These are phyloP conservation scores for Eclectus roratus DNA, from an alignment of 2,113 vertebrate species.

Conservation along the genomic window DNA sequence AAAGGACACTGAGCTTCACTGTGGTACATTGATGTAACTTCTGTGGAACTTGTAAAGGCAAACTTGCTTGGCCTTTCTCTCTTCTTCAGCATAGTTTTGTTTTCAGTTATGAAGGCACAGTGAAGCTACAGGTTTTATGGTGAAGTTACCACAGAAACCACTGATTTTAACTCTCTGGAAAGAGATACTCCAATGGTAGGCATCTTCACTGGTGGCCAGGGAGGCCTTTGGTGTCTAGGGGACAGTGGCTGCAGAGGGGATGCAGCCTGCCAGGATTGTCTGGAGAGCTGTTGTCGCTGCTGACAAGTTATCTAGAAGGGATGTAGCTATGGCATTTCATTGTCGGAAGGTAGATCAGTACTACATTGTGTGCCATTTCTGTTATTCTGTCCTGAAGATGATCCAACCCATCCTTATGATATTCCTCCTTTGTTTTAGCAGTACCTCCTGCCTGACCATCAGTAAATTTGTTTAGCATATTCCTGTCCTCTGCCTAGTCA, in stretches of 20 bases:
- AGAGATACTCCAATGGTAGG: background rate
- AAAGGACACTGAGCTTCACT: background rate
- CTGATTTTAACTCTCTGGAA: background rate
- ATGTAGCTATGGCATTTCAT: background rate
- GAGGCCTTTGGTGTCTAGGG: background rate
- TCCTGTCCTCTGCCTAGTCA: background rate
- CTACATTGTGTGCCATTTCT: accelerated
- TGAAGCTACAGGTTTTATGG: background rate
- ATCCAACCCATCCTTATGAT: background rate
- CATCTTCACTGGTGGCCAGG: background rate
- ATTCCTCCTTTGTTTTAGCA: background rate
- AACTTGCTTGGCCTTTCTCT: conserved; percentile 9
- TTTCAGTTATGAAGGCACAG: conserved; percentile 22
- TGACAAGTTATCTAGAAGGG: background rate
- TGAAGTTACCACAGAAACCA: conserved; percentile 25
- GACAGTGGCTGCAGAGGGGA: background rate
- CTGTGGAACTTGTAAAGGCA: conserved; percentile 10
- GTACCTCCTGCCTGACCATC: background rate
- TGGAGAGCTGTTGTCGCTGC: background rate
- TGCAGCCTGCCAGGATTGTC: background rate
- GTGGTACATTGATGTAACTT: background rate
- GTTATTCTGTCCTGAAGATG: background rate
- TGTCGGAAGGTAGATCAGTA: background rate
- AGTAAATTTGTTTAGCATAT: background rate
- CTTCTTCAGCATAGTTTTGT: background rate